phyloP scores from a whole-genome alignment of 92 coral and sea anemone genomes.

The Virgularia gustaviana region DNA sequence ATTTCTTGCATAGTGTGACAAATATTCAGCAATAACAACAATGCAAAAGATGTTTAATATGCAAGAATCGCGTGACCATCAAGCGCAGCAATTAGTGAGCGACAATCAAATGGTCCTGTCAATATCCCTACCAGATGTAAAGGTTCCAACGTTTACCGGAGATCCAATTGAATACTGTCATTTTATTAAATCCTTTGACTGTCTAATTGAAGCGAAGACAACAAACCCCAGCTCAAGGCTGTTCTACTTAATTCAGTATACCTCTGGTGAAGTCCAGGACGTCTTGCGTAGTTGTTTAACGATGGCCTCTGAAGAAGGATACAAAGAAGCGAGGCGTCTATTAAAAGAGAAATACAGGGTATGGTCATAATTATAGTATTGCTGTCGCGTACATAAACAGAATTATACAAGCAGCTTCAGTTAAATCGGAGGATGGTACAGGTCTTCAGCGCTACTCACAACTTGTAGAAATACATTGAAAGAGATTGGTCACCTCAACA shows the following conservation, averaged over 20 bases:
- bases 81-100: background rate
- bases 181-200: slow-evolving; percentile 41
- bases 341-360: slow-evolving; percentile 39
- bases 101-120: slow-evolving; percentile 29
- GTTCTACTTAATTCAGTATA: slow-evolving; percentile 48
- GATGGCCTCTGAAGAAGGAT: slow-evolving; percentile 45
- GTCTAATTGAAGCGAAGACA: slow-evolving; percentile 45
- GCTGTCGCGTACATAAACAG: slow-evolving; percentile 45
- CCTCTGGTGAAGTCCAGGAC: slow-evolving; percentile 46
- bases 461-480: slow-evolving; percentile 49
- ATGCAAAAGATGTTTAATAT: slow-evolving; percentile 24
- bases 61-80: slow-evolving; percentile 6
- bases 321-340: slow-evolving; percentile 33
- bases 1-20: background rate
- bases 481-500: slow-evolving; percentile 51
- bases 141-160: slow-evolving; percentile 27
- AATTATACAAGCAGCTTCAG: slow-evolving; percentile 25
- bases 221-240: slow-evolving; percentile 37
- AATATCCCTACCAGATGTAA: slow-evolving; percentile 46
- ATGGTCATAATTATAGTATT: slow-evolving; percentile 38
- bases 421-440: slow-evolving; percentile 43
- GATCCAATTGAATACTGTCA: slow-evolving; percentile 40
- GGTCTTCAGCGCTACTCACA: slow-evolving; percentile 45
- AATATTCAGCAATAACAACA: slow-evolving; percentile 56
- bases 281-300: slow-evolving; percentile 46